Evolutionary conservation across 2,888 invertebrate species (phyloP).

Genomic region (Eucriotettix oculatus): DNA sequence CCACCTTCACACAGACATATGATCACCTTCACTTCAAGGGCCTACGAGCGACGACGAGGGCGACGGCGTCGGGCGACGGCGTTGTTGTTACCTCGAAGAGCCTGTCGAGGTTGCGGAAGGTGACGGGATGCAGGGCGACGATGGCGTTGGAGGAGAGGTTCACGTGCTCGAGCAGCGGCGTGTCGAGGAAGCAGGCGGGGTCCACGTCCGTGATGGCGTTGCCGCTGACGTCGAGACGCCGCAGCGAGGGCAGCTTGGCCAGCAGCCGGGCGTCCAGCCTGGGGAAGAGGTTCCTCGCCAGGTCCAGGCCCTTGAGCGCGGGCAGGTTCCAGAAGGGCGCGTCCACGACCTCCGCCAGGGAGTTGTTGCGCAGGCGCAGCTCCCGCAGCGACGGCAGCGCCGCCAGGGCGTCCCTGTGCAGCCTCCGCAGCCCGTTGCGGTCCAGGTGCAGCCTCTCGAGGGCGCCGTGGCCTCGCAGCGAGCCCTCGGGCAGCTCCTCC

Average conservation of each 20-base stretch:
- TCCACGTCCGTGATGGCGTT: slow-evolving; percentile 55
- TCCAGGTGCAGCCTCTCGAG: slow-evolving; percentile 67
- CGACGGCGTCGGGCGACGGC: no score
- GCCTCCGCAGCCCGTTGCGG: slow-evolving; percentile 54
- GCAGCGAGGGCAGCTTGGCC: slow-evolving; percentile 54
- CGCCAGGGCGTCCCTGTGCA: slow-evolving; percentile 64
- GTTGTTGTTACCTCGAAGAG: slow-evolving; percentile 51
- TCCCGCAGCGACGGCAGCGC: slow-evolving; percentile 72
- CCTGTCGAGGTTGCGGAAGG: slow-evolving; percentile 54
- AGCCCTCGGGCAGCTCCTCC: slow-evolving; percentile 59
- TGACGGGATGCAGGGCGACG: slow-evolving; percentile 51
- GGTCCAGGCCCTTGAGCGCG: slow-evolving; percentile 64
- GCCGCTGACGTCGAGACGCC: slow-evolving; percentile 58
- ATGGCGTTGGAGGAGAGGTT: slow-evolving; percentile 65
- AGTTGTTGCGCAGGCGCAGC: slow-evolving; percentile 67
- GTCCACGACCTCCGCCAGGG: slow-evolving; percentile 51
- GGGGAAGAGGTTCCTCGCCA: slow-evolving; percentile 57
- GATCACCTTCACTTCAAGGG: no score
- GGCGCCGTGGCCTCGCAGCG: slow-evolving; percentile 60
- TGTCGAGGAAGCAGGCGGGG: slow-evolving; percentile 53
- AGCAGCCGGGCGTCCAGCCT: slow-evolving; percentile 54
- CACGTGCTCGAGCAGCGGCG: slow-evolving; percentile 56
- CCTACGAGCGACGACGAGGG: no score
- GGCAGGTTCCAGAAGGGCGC: slow-evolving; percentile 74
- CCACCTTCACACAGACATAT: slow-evolving; percentile 30